Conservation (phyloP, 2,113 vertebrate genomes). For the Chaetura pelagica region DNA sequence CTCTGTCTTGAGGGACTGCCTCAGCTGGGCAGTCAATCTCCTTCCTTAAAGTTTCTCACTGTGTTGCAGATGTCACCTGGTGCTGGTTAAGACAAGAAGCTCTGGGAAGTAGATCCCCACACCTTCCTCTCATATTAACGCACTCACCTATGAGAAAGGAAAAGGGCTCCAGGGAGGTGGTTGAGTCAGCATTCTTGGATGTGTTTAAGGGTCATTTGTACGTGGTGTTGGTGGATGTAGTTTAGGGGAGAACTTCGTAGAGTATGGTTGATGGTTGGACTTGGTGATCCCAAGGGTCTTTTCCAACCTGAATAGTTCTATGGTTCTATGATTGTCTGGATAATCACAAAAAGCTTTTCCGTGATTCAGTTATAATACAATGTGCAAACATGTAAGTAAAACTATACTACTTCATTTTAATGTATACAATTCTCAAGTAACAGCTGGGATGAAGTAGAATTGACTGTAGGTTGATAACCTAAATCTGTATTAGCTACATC, state of each 20-base stretch:
- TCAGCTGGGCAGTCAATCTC: background rate
- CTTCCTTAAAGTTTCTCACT: background rate
- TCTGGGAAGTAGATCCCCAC: background rate
- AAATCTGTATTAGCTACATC: background rate
- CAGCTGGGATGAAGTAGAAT: slow-evolving; percentile 2
- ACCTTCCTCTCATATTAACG: background rate
- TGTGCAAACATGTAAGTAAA: background rate
- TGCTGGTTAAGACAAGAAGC: background rate
- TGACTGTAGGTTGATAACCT: slow-evolving; percentile 18
- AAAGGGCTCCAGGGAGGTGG: background rate
- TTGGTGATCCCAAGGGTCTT: no score
- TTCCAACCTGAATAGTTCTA: no score
- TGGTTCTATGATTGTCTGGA: background rate
- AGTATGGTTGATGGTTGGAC: no score
- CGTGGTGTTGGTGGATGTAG: no score
- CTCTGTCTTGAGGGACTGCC: background rate
- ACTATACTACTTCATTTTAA: background rate
- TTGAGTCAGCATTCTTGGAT: no score
- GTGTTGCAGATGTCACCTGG: background rate
- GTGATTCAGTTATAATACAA: background rate
- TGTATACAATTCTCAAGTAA: background rate
- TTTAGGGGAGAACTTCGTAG: no score
- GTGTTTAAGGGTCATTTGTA: no score
- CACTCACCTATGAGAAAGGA: background rate
- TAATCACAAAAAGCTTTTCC: background rate